These are phyloP conservation scores for Leptoclinus maculatus DNA, from an alignment of 2,797 vertebrate genomes.

Conservation along the genomic window DNA sequence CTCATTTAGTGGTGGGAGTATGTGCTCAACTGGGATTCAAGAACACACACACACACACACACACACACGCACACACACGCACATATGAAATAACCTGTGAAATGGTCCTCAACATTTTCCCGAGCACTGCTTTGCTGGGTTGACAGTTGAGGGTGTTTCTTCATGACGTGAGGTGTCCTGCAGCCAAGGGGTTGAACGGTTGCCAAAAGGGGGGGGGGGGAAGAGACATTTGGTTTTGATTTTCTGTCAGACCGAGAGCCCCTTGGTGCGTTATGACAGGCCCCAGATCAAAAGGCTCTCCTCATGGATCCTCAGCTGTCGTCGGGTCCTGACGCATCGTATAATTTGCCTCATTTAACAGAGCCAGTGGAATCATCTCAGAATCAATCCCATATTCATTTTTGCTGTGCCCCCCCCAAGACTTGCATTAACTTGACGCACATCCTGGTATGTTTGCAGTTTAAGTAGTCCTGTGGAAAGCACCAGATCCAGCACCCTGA, in stretches of 20 bases:
- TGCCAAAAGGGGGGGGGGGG: slow-evolving; percentile 72
- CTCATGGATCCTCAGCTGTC: slow-evolving; percentile 24
- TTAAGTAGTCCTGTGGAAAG: slow-evolving; percentile 57
- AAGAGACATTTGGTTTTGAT: slow-evolving; percentile 11
- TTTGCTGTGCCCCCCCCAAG: slow-evolving; percentile 26
- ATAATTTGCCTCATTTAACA: slow-evolving; percentile 53
- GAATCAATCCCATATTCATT: slow-evolving; percentile 38
- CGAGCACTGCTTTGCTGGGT: slow-evolving; percentile 53
- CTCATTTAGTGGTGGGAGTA: slow-evolving; percentile 54
- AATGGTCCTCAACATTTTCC: slow-evolving; percentile 67
- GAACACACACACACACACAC: slow-evolving; percentile 42
- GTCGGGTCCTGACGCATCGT: slow-evolving; percentile 4
- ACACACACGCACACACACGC: slow-evolving; percentile 20
- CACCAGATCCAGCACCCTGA: slow-evolving; percentile 31
- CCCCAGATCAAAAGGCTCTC: slow-evolving; percentile 47
- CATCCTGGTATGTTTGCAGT: slow-evolving; percentile 29
- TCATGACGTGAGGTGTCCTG: slow-evolving; percentile 42
- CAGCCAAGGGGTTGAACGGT: slow-evolving; percentile 55
- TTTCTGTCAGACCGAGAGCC: slow-evolving; percentile 47
- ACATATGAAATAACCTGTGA: slow-evolving; percentile 60
- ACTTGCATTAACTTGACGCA: slow-evolving; percentile 12
- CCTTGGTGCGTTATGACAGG: slow-evolving; percentile 31
- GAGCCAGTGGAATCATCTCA: slow-evolving; percentile 79
- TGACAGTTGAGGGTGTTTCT: slow-evolving; percentile 41
- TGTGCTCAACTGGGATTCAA: slow-evolving; percentile 56